Percentiles rank a stretch among this genome's conserved stretches.
These are phyloP conservation scores for Eurytoma adleriae DNA, from an alignment of 2,888 invertebrate genomes.

Conservation along the genomic window DNA sequence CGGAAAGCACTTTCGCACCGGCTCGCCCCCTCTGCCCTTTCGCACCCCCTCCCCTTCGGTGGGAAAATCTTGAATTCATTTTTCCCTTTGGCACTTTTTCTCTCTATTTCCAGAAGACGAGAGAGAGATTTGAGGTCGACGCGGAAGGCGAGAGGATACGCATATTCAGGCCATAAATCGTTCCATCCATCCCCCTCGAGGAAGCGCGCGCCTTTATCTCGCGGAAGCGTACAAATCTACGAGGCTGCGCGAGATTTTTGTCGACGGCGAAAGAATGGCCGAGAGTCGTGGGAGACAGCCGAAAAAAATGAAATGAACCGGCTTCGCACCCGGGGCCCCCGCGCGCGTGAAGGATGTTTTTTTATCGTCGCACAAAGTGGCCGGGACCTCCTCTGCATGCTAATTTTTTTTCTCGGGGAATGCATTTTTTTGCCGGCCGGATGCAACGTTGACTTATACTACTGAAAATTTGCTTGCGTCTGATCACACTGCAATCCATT, in stretches of 20 bases:
- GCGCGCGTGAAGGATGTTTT: too few relatives aligned
- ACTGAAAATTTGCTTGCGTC: too few relatives aligned
- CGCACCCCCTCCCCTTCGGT: not conserved
- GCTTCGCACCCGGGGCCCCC: conserved; percentile 23
- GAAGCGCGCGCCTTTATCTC: conserved; percentile 47
- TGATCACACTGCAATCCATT: too few relatives aligned
- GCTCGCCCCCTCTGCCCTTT: not conserved
- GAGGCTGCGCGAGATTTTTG: conserved; percentile 52
- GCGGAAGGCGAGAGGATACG: conserved; percentile 31
- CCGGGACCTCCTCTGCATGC: not conserved
- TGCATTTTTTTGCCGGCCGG: not conserved
- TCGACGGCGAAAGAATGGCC: conserved; percentile 50
- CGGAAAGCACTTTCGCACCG: conserved; percentile 38
- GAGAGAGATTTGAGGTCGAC: conserved; percentile 44
- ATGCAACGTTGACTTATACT: too few relatives aligned
- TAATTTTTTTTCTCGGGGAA: not conserved
- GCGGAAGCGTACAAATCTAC: conserved; percentile 56
- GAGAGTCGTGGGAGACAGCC: conserved; percentile 33
- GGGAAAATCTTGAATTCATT: conserved; percentile 55
- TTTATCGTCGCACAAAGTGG: too few relatives aligned
- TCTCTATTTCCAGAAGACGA: conserved; percentile 48
- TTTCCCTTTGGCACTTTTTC: conserved; percentile 55
- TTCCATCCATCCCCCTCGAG: conserved; percentile 42
- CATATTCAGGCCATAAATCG: conserved; percentile 57
- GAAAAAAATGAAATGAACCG: conserved; percentile 53